Evolutionary conservation across 2,797 vertebrate species (phyloP), one percentile per base, ranked within the genome.

Genomic region (Bradypodion ventrale): DNA sequence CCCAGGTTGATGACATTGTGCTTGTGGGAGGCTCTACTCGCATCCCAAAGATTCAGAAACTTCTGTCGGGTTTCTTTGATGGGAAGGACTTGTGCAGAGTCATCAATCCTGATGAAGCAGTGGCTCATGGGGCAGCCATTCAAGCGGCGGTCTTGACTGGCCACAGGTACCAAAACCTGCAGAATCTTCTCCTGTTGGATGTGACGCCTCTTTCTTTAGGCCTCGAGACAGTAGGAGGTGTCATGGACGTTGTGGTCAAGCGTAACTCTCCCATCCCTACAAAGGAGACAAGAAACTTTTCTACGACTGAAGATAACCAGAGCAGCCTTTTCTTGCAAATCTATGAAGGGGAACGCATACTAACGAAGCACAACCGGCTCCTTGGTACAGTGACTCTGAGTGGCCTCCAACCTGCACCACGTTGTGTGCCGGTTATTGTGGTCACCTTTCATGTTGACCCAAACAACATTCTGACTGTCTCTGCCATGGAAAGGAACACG

Each of bases 321-420:
- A 93, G 95, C 40, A 95, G 95, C 1, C 94, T 96, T 35, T 90
- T 96, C 60, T 94, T 97, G 87, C 95, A 96, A 87, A 95, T 96
- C 37, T 96, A 88, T 12, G 96, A 97, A 86, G 96, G 96, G 0
- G 96, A 97, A 89, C 92, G 96, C 83, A 94, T 95, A 70, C 95
- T 97, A 96, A 97, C 95, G 78, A 96, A 96, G 77, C 95, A 96
- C 91, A 96, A 96, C 91, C 96, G 96, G 75, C 94, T 96, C 9
- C 92, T 97, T 7, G 96, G 96, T 4, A 94, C 94, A 80, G 96
- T 97, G 93, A 94, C 96, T 23, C 95, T 97, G 78, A 87, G 89
- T 0, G 95, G 96, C 9, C 96, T 97, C 66, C 94, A 93, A 10
- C 95, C 95, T 4, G 95, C 96, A 1, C 95, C 95, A 5, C 84